These are phyloP conservation scores for Ypsolopha scabrella DNA, from an alignment of 2,888 invertebrate genomes.

Conservation along the genomic window DNA sequence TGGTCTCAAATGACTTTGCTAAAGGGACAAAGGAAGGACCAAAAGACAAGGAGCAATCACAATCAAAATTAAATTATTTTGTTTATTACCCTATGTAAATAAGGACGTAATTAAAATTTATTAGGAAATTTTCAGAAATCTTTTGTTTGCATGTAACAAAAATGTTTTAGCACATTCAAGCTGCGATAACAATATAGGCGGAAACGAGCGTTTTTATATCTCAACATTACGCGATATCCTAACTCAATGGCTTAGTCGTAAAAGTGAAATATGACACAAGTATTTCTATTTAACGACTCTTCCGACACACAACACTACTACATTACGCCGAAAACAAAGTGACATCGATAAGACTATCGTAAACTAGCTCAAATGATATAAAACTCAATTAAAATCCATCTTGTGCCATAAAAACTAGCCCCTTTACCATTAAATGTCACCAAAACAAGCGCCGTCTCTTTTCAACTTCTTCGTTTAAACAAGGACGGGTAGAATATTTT, in stretches of 20 bases:
- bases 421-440: slow-evolving; percentile 2
- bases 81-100: too few relatives aligned
- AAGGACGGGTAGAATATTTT: not conserved
- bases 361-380: slow-evolving; percentile 23
- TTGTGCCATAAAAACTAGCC: slow-evolving; percentile 7
- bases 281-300: slow-evolving; percentile 1
- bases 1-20: too few relatives aligned
- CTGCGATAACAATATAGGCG: too few relatives aligned
- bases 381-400: slow-evolving; percentile 26
- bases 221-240: not conserved
- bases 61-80: too few relatives aligned
- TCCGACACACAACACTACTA: slow-evolving; percentile 19
- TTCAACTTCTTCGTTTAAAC: not conserved
- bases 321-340: slow-evolving; percentile 34
- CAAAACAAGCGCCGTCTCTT: not conserved
- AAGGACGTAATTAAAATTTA: too few relatives aligned
- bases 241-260: not conserved
- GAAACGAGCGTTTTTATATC: too few relatives aligned
- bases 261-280: not conserved
- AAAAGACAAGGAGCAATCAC: too few relatives aligned
- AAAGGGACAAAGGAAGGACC: too few relatives aligned
- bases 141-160: too few relatives aligned
- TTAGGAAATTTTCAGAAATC: too few relatives aligned
- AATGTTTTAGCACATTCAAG: too few relatives aligned
- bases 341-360: slow-evolving; percentile 18